Percentiles rank a stretch among this genome's conserved stretches.
Conservation (phyloP, 2,888 invertebrate species). For the Nycteola revayana region DNA sequence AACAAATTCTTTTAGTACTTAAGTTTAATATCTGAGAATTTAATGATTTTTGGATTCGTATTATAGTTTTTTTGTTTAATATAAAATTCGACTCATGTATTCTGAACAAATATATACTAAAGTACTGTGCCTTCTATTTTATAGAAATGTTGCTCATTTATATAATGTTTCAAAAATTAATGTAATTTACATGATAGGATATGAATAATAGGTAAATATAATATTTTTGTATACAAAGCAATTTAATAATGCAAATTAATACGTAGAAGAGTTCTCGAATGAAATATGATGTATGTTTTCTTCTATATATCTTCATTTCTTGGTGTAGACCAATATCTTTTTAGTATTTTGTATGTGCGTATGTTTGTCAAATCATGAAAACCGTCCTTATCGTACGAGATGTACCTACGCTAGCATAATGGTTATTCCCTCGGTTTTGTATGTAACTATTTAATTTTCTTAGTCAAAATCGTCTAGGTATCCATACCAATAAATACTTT, state of each 20-base stretch:
- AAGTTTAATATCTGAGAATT: slow-evolving; percentile 41
- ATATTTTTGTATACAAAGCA: slow-evolving; percentile 35
- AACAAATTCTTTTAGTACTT: slow-evolving; percentile 48
- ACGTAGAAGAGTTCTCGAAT: slow-evolving; percentile 26
- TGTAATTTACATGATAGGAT: slow-evolving; percentile 34
- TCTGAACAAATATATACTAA: slow-evolving; percentile 41
- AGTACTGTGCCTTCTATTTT: slow-evolving; percentile 49
- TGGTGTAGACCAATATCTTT: slow-evolving; percentile 31
- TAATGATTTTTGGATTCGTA: slow-evolving; percentile 29
- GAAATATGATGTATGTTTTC: slow-evolving; percentile 40
- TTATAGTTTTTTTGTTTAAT: slow-evolving; percentile 32
- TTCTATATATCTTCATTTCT: slow-evolving; percentile 42
- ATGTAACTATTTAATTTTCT: slow-evolving; percentile 41
- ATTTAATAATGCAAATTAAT: slow-evolving; percentile 33
- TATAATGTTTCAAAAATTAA: slow-evolving; percentile 48
- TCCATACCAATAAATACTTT: slow-evolving; percentile 46
- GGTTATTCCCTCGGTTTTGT: slow-evolving; percentile 31
- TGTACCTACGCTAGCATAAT: slow-evolving; percentile 34
- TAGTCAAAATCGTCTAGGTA: slow-evolving; percentile 54
- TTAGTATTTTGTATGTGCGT: slow-evolving; percentile 24
- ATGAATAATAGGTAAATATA: slow-evolving; percentile 35
- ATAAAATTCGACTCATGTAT: slow-evolving; percentile 40
- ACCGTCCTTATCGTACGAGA: slow-evolving; percentile 43
- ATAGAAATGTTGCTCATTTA: slow-evolving; percentile 57
- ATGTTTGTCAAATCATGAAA: slow-evolving; percentile 46